phyloP scores from a whole-genome alignment of 2,113 vertebrate species.

The Trichomycterus rosablanca region DNA sequence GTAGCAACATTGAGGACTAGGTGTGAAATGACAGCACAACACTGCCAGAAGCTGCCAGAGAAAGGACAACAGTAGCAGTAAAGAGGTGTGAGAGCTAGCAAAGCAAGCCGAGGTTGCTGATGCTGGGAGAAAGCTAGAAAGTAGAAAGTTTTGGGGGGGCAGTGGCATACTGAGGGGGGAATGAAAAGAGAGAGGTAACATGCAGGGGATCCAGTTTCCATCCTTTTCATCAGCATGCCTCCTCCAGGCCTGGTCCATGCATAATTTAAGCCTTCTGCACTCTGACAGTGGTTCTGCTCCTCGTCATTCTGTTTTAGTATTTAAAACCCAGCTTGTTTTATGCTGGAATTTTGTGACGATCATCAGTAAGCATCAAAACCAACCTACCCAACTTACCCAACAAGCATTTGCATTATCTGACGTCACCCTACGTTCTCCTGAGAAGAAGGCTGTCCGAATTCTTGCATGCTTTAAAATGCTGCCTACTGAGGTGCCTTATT shows the following conservation, averaged over 20 bases:
- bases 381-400: slow-evolving; percentile 65
- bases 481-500: too few relatives aligned
- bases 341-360: slow-evolving; percentile 50
- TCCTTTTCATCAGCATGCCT: slow-evolving; percentile 55
- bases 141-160: slow-evolving; percentile 29
- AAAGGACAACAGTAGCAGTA: slow-evolving; percentile 62
- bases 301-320: slow-evolving; percentile 57
- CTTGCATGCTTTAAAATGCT: too few relatives aligned
- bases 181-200: slow-evolving; percentile 18
- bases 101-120: slow-evolving; percentile 34
- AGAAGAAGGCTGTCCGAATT: too few relatives aligned
- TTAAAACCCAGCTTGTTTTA: slow-evolving; percentile 39
- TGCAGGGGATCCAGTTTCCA: slow-evolving; percentile 39
- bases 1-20: slow-evolving; percentile 51
- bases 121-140: slow-evolving; percentile 36
- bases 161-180: slow-evolving; percentile 11
- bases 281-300: slow-evolving; percentile 56
- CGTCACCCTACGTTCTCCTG: too few relatives aligned
- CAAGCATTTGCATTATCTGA: slow-evolving; percentile 71
- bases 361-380: slow-evolving; percentile 66
- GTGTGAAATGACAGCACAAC: slow-evolving; percentile 71
- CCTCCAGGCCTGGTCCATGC: slow-evolving; percentile 48
- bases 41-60: slow-evolving; percentile 68
- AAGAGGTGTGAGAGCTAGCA: slow-evolving; percentile 57
- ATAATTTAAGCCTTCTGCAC: slow-evolving; percentile 58